Evolutionary conservation across 2,888 invertebrate species (phyloP), one percentile per base, ranked within the genome.

Genomic region (Hydraecia micacea): DNA sequence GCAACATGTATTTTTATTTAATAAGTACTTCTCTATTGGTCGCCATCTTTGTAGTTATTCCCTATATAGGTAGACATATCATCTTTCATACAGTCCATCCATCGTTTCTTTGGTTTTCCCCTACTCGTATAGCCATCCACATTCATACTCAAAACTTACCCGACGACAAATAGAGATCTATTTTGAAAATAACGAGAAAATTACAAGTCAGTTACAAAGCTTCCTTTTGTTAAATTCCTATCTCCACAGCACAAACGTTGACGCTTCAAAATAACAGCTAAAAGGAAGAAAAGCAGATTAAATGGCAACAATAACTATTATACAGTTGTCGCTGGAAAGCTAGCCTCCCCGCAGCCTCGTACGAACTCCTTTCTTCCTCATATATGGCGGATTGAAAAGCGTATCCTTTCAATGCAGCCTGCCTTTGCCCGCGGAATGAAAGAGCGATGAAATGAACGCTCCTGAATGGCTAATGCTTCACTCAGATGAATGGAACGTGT

Each of bases 391-490:
- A 87, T 87, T 87, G 91, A 91, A 91, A 92, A 91, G 89, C 82
- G 87, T 80, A 83, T 91, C 91, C 91, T 90, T 91, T 94, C 91
- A 93, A 89, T 68, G 81, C 83, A 91, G 89, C 89, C 90, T 88
- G 86, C 80, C 84, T 87, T 87, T 92, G 77, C 74, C 69, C 66
- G 66, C 32, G 78, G 78, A 84, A 84, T 88, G 92, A 94, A 93
- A 92, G 92, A 89, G 84, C 88, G 84, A 88, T 90, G 91, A 91
- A 91, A 91, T 88, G 87, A 88, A 85, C 87, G 87, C 69, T 80
- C 79, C 89, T 93, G 94, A 94, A 95, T 93, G 87, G 90, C 91
- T 93, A 92, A 93, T 93, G 90, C 88, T 83, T 83, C 85, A 85
- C 87, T 83, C 80, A 69, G 79, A 79, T 92, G 92, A 93, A 92